Evolutionary conservation across 2,113 vertebrate species (phyloP).

Genomic region (Alosa alosa): DNA sequence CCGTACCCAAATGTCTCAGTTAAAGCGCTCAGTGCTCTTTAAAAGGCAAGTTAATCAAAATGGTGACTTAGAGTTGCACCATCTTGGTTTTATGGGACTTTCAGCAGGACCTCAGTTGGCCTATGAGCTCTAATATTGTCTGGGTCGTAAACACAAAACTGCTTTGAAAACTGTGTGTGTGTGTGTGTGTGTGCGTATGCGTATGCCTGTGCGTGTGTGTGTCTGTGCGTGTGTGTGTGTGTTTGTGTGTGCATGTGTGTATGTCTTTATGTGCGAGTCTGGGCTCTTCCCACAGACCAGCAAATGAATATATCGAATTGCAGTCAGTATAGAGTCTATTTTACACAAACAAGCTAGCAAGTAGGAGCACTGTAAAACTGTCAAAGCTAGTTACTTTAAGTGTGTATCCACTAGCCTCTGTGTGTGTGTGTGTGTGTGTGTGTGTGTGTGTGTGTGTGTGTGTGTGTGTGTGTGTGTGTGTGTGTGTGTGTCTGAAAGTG

Average conservation of each 20-base stretch:
- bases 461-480: neutral
- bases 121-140: neutral
- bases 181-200: neutral
- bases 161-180: neutral
- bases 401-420: neutral
- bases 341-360: conserved; percentile 26
- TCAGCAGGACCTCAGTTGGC: neutral
- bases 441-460: neutral
- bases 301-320: conserved; percentile 34
- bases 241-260: neutral
- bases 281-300: neutral
- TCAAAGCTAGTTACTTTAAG: conserved; percentile 27
- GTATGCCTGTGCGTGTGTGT: neutral
- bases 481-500: neutral
- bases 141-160: neutral
- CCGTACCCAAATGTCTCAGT: neutral
- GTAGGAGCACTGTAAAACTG: conserved; percentile 10
- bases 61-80: neutral
- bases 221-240: neutral
- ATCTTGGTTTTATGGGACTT: neutral
- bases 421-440: neutral
- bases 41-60: neutral
- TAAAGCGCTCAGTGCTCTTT: neutral
- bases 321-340: conserved; percentile 21
- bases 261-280: neutral